A percentile compares a stretch with the other conserved stretches of the same genome.
phyloP scores from a whole-genome alignment of 2,888 invertebrate genomes.

The Idaea dimidiata region DNA sequence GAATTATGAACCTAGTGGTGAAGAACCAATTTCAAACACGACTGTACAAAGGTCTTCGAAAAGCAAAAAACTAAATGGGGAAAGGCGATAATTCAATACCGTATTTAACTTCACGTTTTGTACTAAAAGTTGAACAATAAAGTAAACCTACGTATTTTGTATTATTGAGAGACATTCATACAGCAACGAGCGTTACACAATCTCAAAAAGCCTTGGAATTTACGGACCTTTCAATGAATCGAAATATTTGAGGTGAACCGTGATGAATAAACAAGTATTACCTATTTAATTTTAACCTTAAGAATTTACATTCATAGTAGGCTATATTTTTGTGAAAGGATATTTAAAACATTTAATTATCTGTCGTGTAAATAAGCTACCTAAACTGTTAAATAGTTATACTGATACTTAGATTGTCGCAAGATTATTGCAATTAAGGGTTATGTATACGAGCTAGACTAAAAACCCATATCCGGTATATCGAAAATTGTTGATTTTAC shows the following conservation, averaged over 20 bases:
- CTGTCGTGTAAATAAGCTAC: too few species aligned
- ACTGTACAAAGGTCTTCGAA: background rate
- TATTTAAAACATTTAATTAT: background rate
- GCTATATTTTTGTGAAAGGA: background rate
- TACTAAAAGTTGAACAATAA: background rate
- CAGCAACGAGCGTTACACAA: background rate
- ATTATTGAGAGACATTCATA: background rate
- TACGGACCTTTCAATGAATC: constrained; percentile 3
- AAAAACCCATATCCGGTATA: too few species aligned
- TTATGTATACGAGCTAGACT: too few species aligned
- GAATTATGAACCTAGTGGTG: too few species aligned
- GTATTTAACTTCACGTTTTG: background rate
- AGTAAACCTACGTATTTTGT: background rate
- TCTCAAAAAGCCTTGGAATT: constrained; percentile 8
- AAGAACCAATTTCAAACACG: too few species aligned
- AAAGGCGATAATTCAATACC: background rate
- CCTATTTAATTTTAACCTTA: background rate
- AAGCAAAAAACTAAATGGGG: background rate
- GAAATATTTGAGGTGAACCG: background rate
- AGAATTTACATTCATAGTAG: background rate
- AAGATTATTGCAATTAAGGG: too few species aligned
- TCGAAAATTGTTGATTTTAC: too few species aligned
- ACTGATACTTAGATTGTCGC: too few species aligned
- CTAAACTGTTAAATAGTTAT: too few species aligned
- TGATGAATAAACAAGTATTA: constrained; percentile 4